Conservation (phyloP, 2,797 vertebrate species). For the Megalops cyprinoides region DNA sequence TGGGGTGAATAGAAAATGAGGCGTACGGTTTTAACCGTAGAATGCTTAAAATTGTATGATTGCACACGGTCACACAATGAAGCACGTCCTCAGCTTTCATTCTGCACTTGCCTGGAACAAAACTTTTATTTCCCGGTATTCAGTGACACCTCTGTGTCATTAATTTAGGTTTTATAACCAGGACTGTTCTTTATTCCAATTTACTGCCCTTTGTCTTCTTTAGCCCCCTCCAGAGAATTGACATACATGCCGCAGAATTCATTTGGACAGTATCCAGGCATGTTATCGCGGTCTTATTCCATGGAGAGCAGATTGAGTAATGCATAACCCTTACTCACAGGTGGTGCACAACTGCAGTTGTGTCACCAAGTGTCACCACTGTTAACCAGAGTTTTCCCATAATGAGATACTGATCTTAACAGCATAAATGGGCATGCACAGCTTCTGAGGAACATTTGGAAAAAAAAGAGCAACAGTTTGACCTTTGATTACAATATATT, state of each 20-base stretch:
- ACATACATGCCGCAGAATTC: slow-evolving; percentile 73
- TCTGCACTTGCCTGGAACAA: slow-evolving; percentile 5
- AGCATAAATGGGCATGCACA: not conserved
- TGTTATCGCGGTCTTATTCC: slow-evolving; percentile 58
- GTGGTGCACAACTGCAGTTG: not conserved
- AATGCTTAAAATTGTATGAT: slow-evolving; percentile 45
- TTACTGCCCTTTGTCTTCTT: slow-evolving; percentile 25
- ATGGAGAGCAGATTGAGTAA: slow-evolving; percentile 52
- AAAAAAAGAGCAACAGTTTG: not conserved
- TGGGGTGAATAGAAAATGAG: slow-evolving; percentile 76
- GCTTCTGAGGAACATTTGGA: not conserved
- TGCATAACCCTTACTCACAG: not conserved
- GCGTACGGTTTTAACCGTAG: slow-evolving; percentile 59
- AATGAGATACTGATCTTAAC: not conserved
- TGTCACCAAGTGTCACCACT: not conserved
- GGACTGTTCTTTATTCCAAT: slow-evolving; percentile 52
- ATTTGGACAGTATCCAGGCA: slow-evolving; percentile 72
- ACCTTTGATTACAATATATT: slow-evolving; percentile 13
- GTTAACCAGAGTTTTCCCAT: not conserved
- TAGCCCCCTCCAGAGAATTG: slow-evolving; percentile 66
- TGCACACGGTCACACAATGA: slow-evolving; percentile 11
- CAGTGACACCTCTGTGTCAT: slow-evolving; percentile 69
- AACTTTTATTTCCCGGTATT: slow-evolving; percentile 59
- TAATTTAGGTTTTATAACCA: slow-evolving; percentile 74
- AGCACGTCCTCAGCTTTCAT: slow-evolving; percentile 24